Percentiles rank a stretch among this genome's conserved stretches.
These are phyloP conservation scores for Muscicapa striata DNA, from an alignment of 2,797 vertebrate genomes.

Conservation along the genomic window DNA sequence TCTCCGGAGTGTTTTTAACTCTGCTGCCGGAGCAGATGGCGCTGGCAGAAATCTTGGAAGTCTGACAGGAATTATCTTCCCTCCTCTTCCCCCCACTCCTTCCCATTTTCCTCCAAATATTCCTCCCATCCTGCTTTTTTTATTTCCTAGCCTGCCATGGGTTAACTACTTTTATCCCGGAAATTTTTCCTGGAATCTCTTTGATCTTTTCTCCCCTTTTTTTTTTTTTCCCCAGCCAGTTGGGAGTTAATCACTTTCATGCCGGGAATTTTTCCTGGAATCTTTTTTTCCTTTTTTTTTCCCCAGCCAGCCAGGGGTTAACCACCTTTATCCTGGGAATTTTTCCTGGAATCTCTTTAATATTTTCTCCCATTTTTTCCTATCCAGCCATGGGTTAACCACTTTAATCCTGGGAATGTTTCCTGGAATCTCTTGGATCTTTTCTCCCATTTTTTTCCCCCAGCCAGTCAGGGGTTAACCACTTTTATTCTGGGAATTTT, in stretches of 20 bases:
- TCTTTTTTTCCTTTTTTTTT: neutral
- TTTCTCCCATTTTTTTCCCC: neutral
- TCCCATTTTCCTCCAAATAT: neutral
- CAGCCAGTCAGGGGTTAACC: no score
- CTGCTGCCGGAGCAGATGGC: slow-evolving; percentile 35
- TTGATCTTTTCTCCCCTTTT: neutral
- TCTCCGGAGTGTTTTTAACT: neutral
- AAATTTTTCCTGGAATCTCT: neutral
- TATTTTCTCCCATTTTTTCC: neutral
- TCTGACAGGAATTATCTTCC: slow-evolving; percentile 20
- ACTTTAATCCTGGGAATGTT: neutral
- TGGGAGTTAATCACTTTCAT: neutral
- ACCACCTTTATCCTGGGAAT: neutral
- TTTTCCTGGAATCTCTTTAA: no score
- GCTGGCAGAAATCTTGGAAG: slow-evolving; percentile 8
- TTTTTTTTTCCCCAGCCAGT: no score
- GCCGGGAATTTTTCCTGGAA: neutral
- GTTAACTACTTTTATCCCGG: neutral
- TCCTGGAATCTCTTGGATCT: neutral
- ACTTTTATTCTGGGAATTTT: neutral
- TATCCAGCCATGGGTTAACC: neutral
- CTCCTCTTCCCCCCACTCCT: neutral
- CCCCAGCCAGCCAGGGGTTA: neutral
- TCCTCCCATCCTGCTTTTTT: neutral
- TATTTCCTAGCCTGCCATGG: neutral